These are phyloP conservation scores for Platygyra sinensis DNA, from an alignment of 64 coral and sea anemone genomes.

Conservation along the genomic window DNA sequence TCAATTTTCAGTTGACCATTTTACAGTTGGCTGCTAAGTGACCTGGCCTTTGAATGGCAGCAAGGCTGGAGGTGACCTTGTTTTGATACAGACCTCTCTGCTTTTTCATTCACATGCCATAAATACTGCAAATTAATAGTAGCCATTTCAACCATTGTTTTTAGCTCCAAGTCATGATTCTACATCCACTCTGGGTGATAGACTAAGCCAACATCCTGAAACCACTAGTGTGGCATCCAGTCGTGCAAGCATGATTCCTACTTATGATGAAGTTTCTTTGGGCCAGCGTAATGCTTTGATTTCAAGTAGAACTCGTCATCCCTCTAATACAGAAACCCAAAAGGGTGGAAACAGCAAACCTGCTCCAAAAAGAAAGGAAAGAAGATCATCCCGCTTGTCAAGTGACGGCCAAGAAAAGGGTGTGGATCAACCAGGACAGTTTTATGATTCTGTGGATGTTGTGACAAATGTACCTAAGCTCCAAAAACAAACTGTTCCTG, in stretches of 20 bases:
- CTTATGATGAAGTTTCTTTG: conserved; percentile 58
- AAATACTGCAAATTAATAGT: not conserved
- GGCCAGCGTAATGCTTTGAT: conserved; percentile 7
- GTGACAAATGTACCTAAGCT: not conserved
- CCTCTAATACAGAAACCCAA: not conserved
- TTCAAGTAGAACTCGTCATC: not conserved
- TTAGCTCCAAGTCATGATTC: conserved; percentile 51
- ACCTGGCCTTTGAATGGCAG: too few relatives aligned
- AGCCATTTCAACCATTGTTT: not conserved
- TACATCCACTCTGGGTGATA: conserved; percentile 11
- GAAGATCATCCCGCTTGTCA: not conserved
- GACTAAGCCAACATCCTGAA: conserved; percentile 16
- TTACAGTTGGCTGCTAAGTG: too few relatives aligned
- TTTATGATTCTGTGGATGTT: conserved; percentile 41
- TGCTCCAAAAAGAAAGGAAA: not conserved
- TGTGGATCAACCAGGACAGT: conserved; percentile 35
- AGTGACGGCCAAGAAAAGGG: not conserved
- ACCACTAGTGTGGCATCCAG: conserved; percentile 54
- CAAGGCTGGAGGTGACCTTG: too few relatives aligned
- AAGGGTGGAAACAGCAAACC: not conserved
- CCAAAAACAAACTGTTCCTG: not conserved
- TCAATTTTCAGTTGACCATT: too few relatives aligned
- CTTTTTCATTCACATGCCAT: too few relatives aligned
- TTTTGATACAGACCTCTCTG: too few relatives aligned
- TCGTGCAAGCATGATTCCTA: conserved; percentile 38